Conservation (phyloP, 2,113 vertebrate genomes). For the Carassius auratus region DNA sequence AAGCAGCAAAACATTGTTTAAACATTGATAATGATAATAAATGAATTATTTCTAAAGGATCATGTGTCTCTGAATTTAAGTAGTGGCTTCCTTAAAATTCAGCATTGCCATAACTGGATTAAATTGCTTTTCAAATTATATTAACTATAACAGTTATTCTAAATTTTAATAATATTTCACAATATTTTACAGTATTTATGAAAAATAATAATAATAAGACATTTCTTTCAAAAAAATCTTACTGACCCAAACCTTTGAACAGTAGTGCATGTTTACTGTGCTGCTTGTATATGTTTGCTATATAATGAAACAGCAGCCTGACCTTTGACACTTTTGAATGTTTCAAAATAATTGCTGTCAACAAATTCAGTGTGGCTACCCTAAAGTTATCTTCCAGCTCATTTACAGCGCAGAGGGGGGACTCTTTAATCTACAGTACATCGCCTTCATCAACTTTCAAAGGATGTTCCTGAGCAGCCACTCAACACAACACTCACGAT, state of each 20-base stretch:
- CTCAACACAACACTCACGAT: not conserved
- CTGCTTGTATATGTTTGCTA: conserved; percentile 4
- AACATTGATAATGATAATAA: too few relatives aligned
- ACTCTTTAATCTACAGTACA: conserved; percentile 55
- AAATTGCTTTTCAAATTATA: not conserved
- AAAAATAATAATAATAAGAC: not conserved
- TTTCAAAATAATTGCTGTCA: conserved; percentile 20
- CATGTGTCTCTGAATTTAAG: too few relatives aligned
- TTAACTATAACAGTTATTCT: too few relatives aligned
- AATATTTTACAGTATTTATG: not conserved
- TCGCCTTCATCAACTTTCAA: conserved; percentile 8
- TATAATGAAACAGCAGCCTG: conserved; percentile 8
- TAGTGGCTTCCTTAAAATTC: too few relatives aligned
- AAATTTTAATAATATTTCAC: not conserved
- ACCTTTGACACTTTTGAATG: not conserved
- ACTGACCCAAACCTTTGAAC: not conserved
- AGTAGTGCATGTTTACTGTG: not conserved
- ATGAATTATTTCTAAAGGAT: too few relatives aligned
- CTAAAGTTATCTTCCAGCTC: not conserved
- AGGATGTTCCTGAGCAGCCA: conserved; percentile 12
- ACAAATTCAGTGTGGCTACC: conserved; percentile 1
- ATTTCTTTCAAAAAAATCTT: not conserved
- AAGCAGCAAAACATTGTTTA: too few relatives aligned
- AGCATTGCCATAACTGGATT: too few relatives aligned
- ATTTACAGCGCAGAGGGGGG: not conserved